phyloP scores from a whole-genome alignment of 2,797 vertebrate genomes.

The Crax fasciolata region DNA sequence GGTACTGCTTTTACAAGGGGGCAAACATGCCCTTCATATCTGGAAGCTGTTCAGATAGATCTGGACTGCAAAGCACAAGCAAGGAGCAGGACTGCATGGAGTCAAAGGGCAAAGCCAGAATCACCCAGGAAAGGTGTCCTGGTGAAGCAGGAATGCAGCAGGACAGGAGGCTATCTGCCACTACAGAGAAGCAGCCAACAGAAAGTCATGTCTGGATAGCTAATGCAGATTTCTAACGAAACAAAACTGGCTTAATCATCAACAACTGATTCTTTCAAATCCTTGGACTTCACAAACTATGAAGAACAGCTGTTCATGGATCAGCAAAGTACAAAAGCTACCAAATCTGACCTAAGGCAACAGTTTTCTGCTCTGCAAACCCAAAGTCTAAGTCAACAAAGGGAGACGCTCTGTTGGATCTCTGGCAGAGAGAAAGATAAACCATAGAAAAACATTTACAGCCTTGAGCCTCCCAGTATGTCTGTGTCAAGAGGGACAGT shows the following conservation, averaged over 20 bases:
- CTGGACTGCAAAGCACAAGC: not conserved
- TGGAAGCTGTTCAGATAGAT: not conserved
- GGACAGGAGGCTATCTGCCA: not conserved
- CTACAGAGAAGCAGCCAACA: not conserved
- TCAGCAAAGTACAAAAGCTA: not conserved
- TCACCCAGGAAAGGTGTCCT: not conserved
- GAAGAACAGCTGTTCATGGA: not conserved
- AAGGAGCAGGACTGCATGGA: not conserved
- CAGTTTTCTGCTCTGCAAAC: not conserved
- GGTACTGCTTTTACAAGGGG: not conserved
- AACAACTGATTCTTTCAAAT: not conserved
- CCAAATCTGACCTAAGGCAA: not conserved
- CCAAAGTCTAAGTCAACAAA: not conserved
- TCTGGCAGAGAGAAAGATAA: not conserved
- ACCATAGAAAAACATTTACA: not conserved
- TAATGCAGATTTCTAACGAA: not conserved
- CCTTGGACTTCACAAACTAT: not conserved
- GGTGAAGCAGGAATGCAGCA: not conserved
- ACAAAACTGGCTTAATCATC: not conserved
- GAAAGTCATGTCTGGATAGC: not conserved
- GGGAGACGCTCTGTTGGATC: not conserved
- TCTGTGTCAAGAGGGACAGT: not conserved
- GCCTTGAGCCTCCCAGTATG: not conserved
- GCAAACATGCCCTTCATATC: fast-evolving
- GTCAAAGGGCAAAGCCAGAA: not conserved